Base-by-base conservation (phyloP, 2,113 vertebrate species). In the Psittacula cyanocephala region DNA sequence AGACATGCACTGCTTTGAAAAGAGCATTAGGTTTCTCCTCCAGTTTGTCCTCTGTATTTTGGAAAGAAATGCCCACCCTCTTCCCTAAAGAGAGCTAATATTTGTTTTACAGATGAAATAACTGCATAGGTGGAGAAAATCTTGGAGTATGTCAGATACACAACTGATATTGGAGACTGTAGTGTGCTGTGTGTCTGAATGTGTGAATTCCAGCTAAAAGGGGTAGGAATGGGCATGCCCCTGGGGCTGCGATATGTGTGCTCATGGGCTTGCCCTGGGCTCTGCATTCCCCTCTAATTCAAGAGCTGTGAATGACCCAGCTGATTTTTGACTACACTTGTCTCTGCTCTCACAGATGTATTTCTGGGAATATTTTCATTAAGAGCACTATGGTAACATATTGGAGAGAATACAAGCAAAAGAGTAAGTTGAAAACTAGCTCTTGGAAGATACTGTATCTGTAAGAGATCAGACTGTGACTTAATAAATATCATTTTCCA, bases 141-240 rank as follows among this genome's bases (percentile, higher is more conserved):
- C 50, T 15, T 13, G 68, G 67, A 50, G 33, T 31, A 0, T 6
- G 2, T 7, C 65, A 49, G 41, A 24, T 57, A 4, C 3, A 2
- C 53, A 59, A 37, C 3, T 11, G 44, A 37, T 2, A 3, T 16
- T 28, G 49, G 63, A 74, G 23, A 18, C 5, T 44, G 72, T 12
- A 13, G 17, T 12, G 24, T n/a, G 41, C 18, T 1, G 1, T 7
- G 0, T 4, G 22, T 44, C 41, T 37, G 10, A 37, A 23, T 10
- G 29, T 31, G 29, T 78, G 68, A 52, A 49, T 35, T 50, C 31
- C 43, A 4, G 22, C 20, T 10, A 11, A 47, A 60, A 76, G 6
- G 11, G 9, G 4, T 17, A 41, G 19, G 39, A 52, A 69, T 68
- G 11, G n/a, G 11, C 6, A 46, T 70, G 52, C 15, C 13, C 65